Evolutionary conservation across 2,888 invertebrate genomes (phyloP).

Genomic region (Xylocampa areola): DNA sequence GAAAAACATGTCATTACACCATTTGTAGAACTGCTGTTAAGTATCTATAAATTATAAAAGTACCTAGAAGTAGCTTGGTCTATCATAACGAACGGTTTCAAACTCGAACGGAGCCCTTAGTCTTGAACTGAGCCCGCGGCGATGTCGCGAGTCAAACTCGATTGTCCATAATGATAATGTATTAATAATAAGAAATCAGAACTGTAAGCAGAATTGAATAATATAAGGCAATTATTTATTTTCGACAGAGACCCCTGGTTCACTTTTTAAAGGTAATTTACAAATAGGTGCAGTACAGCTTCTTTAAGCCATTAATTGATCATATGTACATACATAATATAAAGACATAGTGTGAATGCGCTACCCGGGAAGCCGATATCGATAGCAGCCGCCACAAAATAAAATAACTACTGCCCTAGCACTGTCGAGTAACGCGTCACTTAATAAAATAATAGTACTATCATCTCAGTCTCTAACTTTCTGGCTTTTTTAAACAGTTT

Average conservation of each 20-base stretch:
- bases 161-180: no score
- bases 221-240: slow-evolving; percentile 75
- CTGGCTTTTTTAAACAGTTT: slow-evolving; percentile 70
- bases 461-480: slow-evolving; percentile 69
- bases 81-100: no score
- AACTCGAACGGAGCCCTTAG: no score
- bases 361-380: slow-evolving; percentile 77
- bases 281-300: slow-evolving; percentile 80
- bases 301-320: slow-evolving; percentile 75
- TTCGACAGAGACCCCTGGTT: slow-evolving; percentile 87
- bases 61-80: no score
- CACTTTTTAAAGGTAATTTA: slow-evolving; percentile 88
- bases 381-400: slow-evolving; percentile 72
- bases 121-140: no score
- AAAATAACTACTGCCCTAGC: slow-evolving; percentile 79
- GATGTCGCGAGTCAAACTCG: no score
- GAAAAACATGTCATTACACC: no score
- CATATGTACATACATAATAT: slow-evolving; percentile 69
- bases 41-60: no score
- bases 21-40: no score
- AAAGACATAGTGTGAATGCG: slow-evolving; percentile 73
- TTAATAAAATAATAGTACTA: slow-evolving; percentile 65
- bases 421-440: slow-evolving; percentile 71
- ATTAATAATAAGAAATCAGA: slow-evolving; percentile 12
- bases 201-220: slow-evolving; percentile 34